Base-by-base conservation (phyloP, 2,888 invertebrate species). In the Dascillus cervinus region DNA sequence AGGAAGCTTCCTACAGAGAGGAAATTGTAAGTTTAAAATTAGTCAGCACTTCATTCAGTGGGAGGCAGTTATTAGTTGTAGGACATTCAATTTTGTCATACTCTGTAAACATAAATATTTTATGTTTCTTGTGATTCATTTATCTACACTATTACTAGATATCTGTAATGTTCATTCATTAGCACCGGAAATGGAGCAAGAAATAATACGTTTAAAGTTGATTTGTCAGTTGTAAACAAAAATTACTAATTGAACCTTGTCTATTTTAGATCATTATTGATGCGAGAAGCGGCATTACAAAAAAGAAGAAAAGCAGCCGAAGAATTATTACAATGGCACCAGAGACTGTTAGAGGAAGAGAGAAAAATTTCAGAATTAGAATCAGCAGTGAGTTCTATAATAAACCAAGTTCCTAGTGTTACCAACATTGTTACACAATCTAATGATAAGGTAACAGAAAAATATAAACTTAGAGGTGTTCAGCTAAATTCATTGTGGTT, bases 281-380 rank as follows among this genome's bases (percentile, higher is more conserved):
- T 68, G 55, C 64, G 69, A 29, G 71, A 72, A 53, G 60, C 58
- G 20, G 67, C 67, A 32, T 51, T 72, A 29, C 57, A 61, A 31
- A 62, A 64, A 44, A 62, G 71, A 11, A 58, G 67, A 27, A 60
- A 66, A 48, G 64, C 65, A 43, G 69, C 69, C 19, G 70, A 72
- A 51, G 66, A 66, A 38, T 50, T 72, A 29, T 50, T 72, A 44
- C 58, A 67, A 61, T 72, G 71, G 71, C 70, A 72, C 55, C 66
- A 66, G 41, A 65, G 67, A 31, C 56, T 73, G 13, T 60, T 71
- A 43, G 65, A 67, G 40, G 72, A 72, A 57, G 72, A 73, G 55
- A 61, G 60, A 31, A 66, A 68, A 44, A 66, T 73, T 17, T 50
- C 60, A 26, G 64, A 67, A 47, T 53, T 72, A 47, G 72, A 72